A percentile compares a stretch with the other conserved stretches of the same genome.
These are phyloP conservation scores for Chloebia gouldiae DNA, from an alignment of 2,113 vertebrate genomes.

Conservation along the genomic window DNA sequence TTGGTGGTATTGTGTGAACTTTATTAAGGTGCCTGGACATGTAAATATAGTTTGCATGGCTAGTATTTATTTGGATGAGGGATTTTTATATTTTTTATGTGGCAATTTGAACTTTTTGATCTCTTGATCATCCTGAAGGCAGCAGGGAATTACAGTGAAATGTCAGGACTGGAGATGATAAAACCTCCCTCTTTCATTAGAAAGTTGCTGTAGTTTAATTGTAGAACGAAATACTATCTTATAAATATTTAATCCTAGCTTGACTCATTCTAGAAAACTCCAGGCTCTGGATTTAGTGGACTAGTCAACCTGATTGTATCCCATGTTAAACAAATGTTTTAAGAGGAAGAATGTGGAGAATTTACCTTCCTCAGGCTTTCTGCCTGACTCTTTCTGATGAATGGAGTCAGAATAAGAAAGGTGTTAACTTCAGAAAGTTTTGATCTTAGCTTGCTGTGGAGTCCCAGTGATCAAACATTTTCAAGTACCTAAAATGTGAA, in stretches of 20 bases:
- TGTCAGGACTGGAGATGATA: not conserved
- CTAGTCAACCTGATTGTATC: not conserved
- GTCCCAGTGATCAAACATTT: not conserved
- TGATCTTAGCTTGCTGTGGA: not conserved
- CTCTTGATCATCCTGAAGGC: not conserved
- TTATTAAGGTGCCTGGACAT: not conserved
- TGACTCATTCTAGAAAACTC: not conserved
- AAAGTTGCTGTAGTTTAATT: not conserved
- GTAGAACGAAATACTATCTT: not conserved
- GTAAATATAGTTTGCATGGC: not conserved
- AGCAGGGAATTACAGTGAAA: not conserved
- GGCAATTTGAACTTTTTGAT: not conserved
- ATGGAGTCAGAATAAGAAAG: not conserved
- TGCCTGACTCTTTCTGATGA: not conserved
- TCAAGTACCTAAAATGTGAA: not conserved
- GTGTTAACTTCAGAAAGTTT: not conserved
- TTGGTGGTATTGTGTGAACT: not conserved
- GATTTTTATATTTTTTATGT: not conserved
- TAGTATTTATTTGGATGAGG: not conserved
- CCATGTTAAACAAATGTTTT: not conserved
- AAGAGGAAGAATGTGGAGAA: not conserved
- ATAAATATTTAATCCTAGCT: not conserved
- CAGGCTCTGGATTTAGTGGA: not conserved
- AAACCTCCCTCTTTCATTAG: not conserved
- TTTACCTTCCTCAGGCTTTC: not conserved